Evolutionary conservation across 2,797 vertebrate genomes (phyloP), one percentile per base, ranked within the genome.

Genomic region (Gila robusta): DNA sequence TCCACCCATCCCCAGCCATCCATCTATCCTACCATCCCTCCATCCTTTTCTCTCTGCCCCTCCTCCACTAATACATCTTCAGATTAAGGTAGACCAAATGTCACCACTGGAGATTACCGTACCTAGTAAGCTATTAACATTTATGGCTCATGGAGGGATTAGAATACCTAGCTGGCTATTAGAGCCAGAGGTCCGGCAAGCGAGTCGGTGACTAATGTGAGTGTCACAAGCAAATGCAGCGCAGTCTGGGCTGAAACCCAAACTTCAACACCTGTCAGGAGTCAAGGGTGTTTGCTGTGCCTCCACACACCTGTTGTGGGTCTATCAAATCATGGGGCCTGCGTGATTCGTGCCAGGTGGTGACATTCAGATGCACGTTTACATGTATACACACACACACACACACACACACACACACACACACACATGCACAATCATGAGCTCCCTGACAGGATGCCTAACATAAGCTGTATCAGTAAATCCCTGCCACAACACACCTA

Each of bases 21-120:
- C 72, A 73, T 81, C 62, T 86, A 66, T 69, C 83, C 77, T 62
- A 23, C 73, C 77, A 62, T 85, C 77, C 66, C 83, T 85, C 78
- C 82, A 81, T 78, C 67, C 66, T 82, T 69, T 81, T 76, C 39
- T 71, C 83, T 67, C 62, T 69, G 32, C 66, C 49, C 79, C 87
- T 74, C 73, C 72, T 86, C 54, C 95, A 96, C 96, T 96, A 96
- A 96, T 96, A 96, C 96, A 96, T 95, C 95, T 96, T 95, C 95
- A 97, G 96, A 97, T 97, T 96, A 97, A 97, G 96, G 96, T 97
- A 96, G 96, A 96, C 96, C 96, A 96, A 97, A 97, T 97, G 96
- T 96, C 97, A 96, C 96, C 96, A 96, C 96, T 96, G 95, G 95
- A 97, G 96, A 96, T 97, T 97, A 97, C 95, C 95, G 94, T 96